These are phyloP conservation scores for Parazoanthus atlanticus DNA, from an alignment of 92 coral and sea anemone genomes.

Conservation along the genomic window DNA sequence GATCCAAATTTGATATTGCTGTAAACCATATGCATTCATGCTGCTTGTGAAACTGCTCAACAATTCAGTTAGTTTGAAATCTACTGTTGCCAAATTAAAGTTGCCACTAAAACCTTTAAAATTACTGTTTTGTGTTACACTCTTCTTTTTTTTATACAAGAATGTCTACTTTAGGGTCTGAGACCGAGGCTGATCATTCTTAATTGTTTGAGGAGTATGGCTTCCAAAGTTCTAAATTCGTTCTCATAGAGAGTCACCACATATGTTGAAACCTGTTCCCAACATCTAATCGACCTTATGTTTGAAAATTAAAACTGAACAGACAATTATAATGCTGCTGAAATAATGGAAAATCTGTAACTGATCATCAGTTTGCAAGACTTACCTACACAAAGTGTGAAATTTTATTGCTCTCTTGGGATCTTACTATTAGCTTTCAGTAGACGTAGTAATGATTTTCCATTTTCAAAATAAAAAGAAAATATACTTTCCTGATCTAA, in stretches of 20 bases:
- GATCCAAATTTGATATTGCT: background rate
- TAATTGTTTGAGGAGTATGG: too few relatives aligned
- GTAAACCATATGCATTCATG: too few relatives aligned
- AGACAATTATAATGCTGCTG: too few relatives aligned
- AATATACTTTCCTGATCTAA: too few relatives aligned
- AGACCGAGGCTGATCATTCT: background rate
- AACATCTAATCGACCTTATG: background rate
- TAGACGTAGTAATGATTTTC: background rate
- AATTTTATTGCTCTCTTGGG: too few relatives aligned
- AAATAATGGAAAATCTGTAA: too few relatives aligned
- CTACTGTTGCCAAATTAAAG: background rate
- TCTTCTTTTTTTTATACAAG: too few relatives aligned
- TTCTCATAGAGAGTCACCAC: background rate
- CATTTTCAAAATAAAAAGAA: background rate
- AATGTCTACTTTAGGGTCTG: background rate
- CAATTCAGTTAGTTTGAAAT: background rate
- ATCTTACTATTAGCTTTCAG: background rate
- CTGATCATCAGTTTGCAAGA: too few relatives aligned
- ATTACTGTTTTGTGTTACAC: background rate
- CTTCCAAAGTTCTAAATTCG: background rate
- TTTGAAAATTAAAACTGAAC: background rate
- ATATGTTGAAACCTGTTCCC: background rate
- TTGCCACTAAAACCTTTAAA: too few relatives aligned
- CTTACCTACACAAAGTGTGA: too few relatives aligned
- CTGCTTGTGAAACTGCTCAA: background rate